Evolutionary conservation across 2,888 invertebrate species (phyloP), one percentile per base, ranked within the genome.

Genomic region (Cloeon dipterum): DNA sequence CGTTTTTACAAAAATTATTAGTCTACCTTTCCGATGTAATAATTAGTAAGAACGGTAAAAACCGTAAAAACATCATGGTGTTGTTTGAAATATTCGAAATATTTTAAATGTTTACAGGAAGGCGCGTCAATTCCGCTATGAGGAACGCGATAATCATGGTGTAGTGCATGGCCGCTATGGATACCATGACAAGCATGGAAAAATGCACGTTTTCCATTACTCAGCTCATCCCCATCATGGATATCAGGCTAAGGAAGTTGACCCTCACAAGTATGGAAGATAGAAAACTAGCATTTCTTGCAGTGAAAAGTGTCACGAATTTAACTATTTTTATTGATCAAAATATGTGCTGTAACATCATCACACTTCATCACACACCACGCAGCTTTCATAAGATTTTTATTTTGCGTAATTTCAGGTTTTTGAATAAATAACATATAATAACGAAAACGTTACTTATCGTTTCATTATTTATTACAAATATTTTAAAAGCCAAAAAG

Each of bases 221-320:
- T 64, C 70, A 45, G 72, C 81, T 2, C 67, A 72, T 47, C 77
- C 78, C 1, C 55, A 70, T 40, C 62, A 63, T 37, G 81, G 81
- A 4, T 82, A 74, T 55, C 29, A 29, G 7, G 5, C 14, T n/a
- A 7, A 5, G 7, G 16, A 29, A 29, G 29, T 16, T 16, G 7
- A 29, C 14, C n/a, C 29, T 13, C 5, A 7, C 5, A n/a, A 29
- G n/a, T 29, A 29, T n/a, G 35, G 16, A 18, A 38, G n/a, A n/a
- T n/a, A n/a, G n/a, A n/a, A n/a, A 20, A n/a, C 43, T 44, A 45
- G 47, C 42, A 81, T 81, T 81, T 81, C 81, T 52, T 71, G 76
- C 47, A 71, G 79, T 46, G 74, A 76, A 50, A 83, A 83, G 82
- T n/a, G n/a, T n/a, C n/a, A n/a, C n/a, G n/a, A n/a, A n/a, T n/a